These are phyloP conservation scores for Parnassius apollo DNA, from an alignment of 2,888 invertebrate species.

Conservation along the genomic window DNA sequence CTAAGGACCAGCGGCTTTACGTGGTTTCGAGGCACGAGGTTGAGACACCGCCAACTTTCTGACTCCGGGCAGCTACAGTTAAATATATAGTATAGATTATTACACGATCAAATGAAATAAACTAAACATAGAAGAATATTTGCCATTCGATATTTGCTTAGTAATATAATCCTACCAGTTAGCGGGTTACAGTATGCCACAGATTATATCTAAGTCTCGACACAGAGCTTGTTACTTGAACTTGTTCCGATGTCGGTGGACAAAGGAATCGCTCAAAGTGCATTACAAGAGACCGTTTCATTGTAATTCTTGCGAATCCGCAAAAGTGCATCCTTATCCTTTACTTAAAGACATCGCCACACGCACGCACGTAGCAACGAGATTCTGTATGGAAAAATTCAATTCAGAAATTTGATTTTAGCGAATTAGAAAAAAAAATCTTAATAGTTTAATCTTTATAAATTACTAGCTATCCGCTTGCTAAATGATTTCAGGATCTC, in stretches of 20 bases:
- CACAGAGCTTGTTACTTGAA: conserved; percentile 22
- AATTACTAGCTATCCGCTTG: too few relatives aligned
- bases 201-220: conserved; percentile 18
- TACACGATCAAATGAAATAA: too few relatives aligned
- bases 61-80: too few relatives aligned
- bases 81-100: too few relatives aligned
- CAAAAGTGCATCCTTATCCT: conserved; percentile 35
- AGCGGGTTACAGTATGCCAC: background rate
- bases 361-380: background rate
- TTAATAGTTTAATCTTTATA: too few relatives aligned
- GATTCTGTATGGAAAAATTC: background rate
- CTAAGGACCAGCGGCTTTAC: too few relatives aligned
- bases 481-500: too few relatives aligned
- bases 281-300: conserved; percentile 28
- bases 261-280: conserved; percentile 22
- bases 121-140: too few relatives aligned
- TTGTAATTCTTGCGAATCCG: conserved; percentile 36
- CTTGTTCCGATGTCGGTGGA: conserved; percentile 17
- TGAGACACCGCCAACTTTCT: too few relatives aligned
- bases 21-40: too few relatives aligned
- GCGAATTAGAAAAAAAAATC: too few relatives aligned
- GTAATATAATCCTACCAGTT: background rate
- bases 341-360: conserved; percentile 23
- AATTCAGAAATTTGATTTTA: too few relatives aligned
- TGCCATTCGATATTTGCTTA: background rate